These are phyloP conservation scores for Pandion haliaetus DNA, from an alignment of 2,113 vertebrate genomes.

Conservation along the genomic window DNA sequence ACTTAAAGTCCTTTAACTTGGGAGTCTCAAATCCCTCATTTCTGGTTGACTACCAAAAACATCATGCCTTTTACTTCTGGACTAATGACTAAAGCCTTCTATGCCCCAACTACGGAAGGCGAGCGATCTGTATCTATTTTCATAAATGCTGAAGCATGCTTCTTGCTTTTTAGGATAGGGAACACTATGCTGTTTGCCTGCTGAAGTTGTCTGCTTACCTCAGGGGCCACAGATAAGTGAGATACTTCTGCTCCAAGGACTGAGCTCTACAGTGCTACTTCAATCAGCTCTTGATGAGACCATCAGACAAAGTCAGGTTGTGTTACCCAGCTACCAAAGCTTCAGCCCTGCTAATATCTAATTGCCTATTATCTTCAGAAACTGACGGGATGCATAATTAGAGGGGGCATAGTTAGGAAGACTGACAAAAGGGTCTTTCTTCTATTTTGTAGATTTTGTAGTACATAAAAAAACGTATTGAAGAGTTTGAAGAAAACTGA, in stretches of 20 bases:
- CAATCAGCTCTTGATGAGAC: background rate
- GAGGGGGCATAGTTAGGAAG: background rate
- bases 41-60: background rate
- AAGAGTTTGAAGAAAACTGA: background rate
- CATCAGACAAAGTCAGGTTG: background rate
- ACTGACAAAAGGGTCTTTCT: background rate
- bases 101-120: background rate
- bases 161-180: background rate
- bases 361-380: background rate
- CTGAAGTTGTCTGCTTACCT: background rate
- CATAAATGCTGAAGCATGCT: background rate
- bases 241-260: background rate
- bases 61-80: no score
- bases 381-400: background rate
- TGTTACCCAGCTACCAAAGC: background rate
- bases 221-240: background rate
- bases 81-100: background rate
- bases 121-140: fast-evolving
- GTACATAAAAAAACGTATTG: background rate
- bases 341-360: background rate
- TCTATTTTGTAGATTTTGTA: background rate
- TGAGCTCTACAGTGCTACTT: background rate
- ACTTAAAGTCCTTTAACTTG: background rate
- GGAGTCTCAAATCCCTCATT: background rate
- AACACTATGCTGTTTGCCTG: background rate